Conservation (phyloP, 2,797 vertebrate genomes). For the Gambusia yucatana region DNA sequence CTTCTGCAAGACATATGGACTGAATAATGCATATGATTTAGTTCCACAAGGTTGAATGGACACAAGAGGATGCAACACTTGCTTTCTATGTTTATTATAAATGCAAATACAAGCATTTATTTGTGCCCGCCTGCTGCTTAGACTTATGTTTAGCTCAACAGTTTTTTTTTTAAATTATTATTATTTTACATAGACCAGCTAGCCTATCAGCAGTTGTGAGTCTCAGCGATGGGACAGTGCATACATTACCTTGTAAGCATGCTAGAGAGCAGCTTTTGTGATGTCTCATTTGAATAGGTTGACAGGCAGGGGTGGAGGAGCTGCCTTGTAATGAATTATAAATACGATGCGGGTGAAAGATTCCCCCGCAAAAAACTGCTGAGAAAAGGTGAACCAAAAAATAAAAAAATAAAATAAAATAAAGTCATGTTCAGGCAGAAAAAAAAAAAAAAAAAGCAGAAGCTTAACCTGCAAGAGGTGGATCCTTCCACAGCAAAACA, state of each 20-base stretch:
- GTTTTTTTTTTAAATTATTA: slow-evolving; percentile 1
- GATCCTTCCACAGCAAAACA: slow-evolving; percentile 30
- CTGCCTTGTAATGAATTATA: slow-evolving; percentile 80
- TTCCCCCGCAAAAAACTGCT: slow-evolving; percentile 53
- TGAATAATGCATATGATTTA: slow-evolving; percentile 81
- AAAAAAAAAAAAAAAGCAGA: slow-evolving; percentile 22
- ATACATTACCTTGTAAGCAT: slow-evolving; percentile 57
- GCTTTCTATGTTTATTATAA: slow-evolving; percentile 35
- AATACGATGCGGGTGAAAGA: slow-evolving; percentile 74
- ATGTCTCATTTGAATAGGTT: slow-evolving; percentile 81
- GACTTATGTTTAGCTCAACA: slow-evolving; percentile 30
- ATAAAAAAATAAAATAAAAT: slow-evolving; percentile 46
- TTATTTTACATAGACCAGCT: slow-evolving; percentile 25
- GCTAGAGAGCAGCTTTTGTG: slow-evolving; percentile 65
- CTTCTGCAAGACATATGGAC: slow-evolving; percentile 81
- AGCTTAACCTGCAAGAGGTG: slow-evolving; percentile 41
- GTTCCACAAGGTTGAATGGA: slow-evolving; percentile 70
- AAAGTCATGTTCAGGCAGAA: slow-evolving; percentile 64
- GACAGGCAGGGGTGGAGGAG: slow-evolving; percentile 73
- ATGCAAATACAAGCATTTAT: slow-evolving; percentile 9
- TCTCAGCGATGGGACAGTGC: slow-evolving; percentile 61
- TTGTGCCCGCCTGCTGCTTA: slow-evolving; percentile 10
- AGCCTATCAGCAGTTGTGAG: slow-evolving; percentile 51
- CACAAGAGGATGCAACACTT: slow-evolving; percentile 46
- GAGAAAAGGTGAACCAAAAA: slow-evolving; percentile 75